Base-by-base conservation (phyloP, 2,113 vertebrate species). In the Sapayoa aenigma region DNA sequence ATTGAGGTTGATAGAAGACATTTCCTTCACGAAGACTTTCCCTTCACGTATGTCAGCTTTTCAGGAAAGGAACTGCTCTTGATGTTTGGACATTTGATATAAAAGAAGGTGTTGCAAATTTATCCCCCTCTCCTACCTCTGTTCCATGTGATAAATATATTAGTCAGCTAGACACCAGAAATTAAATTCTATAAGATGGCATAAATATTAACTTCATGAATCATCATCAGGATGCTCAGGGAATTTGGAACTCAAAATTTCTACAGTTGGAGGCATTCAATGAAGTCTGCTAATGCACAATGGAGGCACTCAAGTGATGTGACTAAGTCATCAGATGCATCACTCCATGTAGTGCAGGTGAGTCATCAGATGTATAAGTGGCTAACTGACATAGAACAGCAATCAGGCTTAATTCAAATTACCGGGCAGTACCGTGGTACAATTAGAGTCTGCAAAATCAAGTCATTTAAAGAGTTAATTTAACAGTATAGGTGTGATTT, bases 81-180 rank as follows among this genome's bases (percentile, higher is more conserved):
- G 42, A 35, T 47, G 16, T 73, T 72, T 31, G 14, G 52, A 56
- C 9, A 50, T 18, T 59, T 11, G 8, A 44, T 33, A 39, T n/a
- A 20, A 77, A 49, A 80, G 11, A 28, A 53, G 3, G 5, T 33
- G 10, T 44, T 91, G 5, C 11, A 33, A 25, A 44, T 37, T 55
- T 44, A 27, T 13, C 5, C 12, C 1, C 1, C 6, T 11, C 2
- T 18, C 5, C n/a, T 2, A 1, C 2, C 11, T 25, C 9, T 4
- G 1, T 49, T 55, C 19, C 37, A 52, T 35, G 14, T 23, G 24
- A 35, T 44, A 53, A 30, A 71, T 24, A 6, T n/a, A 39, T 67
- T 21, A 83, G 39, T 44, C 52, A 86, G 30, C 37, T 39, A 58
- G 27, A 47, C 16, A 44, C 6, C 17, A 66, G 31, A 80, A 87